Evolutionary conservation across 1,140 invertebrate species (phyloP), one percentile per base, ranked within the genome.

Genomic region (Batillaria attramentaria): DNA sequence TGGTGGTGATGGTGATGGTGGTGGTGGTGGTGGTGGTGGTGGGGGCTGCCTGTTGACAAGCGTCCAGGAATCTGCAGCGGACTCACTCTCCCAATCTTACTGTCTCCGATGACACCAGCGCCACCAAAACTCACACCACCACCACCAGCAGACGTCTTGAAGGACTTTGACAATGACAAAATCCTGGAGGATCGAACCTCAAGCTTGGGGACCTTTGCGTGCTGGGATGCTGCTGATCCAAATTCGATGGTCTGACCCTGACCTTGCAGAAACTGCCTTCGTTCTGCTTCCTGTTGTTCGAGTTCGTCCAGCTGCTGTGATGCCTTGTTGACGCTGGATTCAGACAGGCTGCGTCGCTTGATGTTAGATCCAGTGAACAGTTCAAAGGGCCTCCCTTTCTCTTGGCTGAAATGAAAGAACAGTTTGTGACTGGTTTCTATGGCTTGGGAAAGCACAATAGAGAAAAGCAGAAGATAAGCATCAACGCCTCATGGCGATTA

Each of bases 181-280:
- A 87, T 77, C 35, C 79, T 69, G 1, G 87, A 86, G 3, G 88
- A 86, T 33, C 84, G 84, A 10, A 89, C 86, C 72, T 89, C 88
- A 8, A 89, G 81, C 70, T 87, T 87, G 54, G 84, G 86, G 46
- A 89, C 84, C 82, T 89, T 89, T 5, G 88, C 84, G 28, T 81
- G 78, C 18, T 81, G 81, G 16, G 78, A 77, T 24, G 35, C 72
- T 41, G 13, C 50, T 41, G 50, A 62, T 41, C 18, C 28, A 3
- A 1, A 39, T 3, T 20, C 18, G 20, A 41, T 24, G 66, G 10
- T 42, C n/a, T 42, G 46, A 13, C 28, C 24, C 50, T 69, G 57
- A 6, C n/a, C 46, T 18, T 68, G 31, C 20, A n/a, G 42, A 18
- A 68, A 31, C 37, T 68, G 62, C 2, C 8, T 42, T 24, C 37